Conservation (phyloP, 2,797 vertebrate genomes). For the Danio tinwini region DNA sequence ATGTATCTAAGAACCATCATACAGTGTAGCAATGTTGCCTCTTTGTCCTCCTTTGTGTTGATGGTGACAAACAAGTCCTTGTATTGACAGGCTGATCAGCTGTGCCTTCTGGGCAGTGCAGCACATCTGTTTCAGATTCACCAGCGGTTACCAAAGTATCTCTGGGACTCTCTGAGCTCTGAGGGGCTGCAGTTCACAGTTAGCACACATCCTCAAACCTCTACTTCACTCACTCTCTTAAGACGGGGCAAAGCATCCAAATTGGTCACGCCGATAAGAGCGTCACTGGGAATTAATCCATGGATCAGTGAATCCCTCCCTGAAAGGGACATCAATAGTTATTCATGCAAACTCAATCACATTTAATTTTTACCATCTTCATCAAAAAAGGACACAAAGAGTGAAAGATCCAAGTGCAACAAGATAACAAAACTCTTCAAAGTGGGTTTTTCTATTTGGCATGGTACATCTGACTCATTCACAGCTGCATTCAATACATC, state of each 20-base stretch:
- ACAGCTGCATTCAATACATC: too few species aligned
- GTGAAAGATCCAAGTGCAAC: slow-evolving; percentile 29
- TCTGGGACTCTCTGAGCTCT: not conserved
- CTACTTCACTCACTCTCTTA: slow-evolving; percentile 16
- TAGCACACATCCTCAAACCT: not conserved
- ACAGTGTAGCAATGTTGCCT: not conserved
- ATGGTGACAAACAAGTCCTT: not conserved
- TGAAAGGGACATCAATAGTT: slow-evolving; percentile 37
- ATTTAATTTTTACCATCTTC: slow-evolving; percentile 31
- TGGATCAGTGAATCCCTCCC: slow-evolving; percentile 31
- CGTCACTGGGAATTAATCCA: slow-evolving; percentile 15
- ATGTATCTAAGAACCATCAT: not conserved
- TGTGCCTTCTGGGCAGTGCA: not conserved
- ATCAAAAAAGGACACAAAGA: not conserved
- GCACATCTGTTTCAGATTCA: slow-evolving; percentile 32
- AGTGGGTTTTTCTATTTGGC: not conserved
- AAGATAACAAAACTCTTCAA: slow-evolving; percentile 50
- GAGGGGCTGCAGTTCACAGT: not conserved
- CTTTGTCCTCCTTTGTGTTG: not conserved
- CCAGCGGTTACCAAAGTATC: slow-evolving; percentile 25
- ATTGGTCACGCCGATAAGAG: slow-evolving; percentile 18
- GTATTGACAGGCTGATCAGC: slow-evolving; percentile 21
- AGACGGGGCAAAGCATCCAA: not conserved
- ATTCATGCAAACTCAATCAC: slow-evolving; percentile 28
- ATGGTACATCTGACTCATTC: too few species aligned